Evolutionary conservation across 1,140 invertebrate genomes (phyloP).

Genomic region (Leucophenga varia): DNA sequence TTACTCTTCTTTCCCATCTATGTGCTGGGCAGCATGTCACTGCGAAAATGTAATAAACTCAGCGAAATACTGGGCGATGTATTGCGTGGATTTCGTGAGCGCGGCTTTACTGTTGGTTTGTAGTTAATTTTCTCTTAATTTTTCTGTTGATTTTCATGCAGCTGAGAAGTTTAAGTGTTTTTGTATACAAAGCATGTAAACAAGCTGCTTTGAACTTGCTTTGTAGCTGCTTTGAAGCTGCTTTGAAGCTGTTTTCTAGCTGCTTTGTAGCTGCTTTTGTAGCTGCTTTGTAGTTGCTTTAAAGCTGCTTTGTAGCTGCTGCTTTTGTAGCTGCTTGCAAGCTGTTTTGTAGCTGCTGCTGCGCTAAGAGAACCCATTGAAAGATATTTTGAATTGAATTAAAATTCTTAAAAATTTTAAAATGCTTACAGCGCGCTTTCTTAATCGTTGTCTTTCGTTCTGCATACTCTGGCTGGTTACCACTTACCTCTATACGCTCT

Average conservation of each 20-base stretch:
- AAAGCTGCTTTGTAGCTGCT: too few relatives aligned
- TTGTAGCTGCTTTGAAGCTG: too few relatives aligned
- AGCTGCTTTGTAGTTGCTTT: too few relatives aligned
- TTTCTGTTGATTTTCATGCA: too few relatives aligned
- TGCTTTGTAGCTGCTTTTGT: too few relatives aligned
- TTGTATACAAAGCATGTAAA: too few relatives aligned
- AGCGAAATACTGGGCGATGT: constrained; percentile 76
- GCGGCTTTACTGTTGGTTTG: constrained; percentile 83
- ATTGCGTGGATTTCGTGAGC: constrained; percentile 79
- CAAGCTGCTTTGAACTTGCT: too few relatives aligned
- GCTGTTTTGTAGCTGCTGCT: too few relatives aligned
- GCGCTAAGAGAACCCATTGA: neutral
- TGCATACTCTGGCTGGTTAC: constrained; percentile 89
- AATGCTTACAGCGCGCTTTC: constrained; percentile 68
- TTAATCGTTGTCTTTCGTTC: constrained; percentile 82
- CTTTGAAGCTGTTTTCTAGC: too few relatives aligned
- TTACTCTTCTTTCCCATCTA: constrained; percentile 89
- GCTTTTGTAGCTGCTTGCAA: too few relatives aligned
- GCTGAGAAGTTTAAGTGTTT: too few relatives aligned
- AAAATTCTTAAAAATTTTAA: neutral
- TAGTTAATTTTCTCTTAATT: too few relatives aligned
- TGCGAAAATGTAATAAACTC: constrained; percentile 72
- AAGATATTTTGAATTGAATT: neutral
- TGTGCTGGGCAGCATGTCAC: constrained; percentile 70
- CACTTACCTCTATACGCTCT: constrained; percentile 88